These are phyloP conservation scores for Machaerirhynchus nigripectus DNA, from an alignment of 2,113 vertebrate genomes.

Conservation along the genomic window DNA sequence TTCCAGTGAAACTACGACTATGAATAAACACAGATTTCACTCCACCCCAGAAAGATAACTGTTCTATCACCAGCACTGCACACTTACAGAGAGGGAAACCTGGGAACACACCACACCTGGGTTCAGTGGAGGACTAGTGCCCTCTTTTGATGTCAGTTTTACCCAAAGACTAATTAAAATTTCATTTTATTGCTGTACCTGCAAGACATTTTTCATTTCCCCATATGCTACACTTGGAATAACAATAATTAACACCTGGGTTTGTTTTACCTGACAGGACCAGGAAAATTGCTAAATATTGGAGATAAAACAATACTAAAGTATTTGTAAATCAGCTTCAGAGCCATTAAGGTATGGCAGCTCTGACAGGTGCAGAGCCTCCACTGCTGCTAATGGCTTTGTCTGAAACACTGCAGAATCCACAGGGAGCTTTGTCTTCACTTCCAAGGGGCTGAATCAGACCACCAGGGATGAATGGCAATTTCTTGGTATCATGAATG, in stretches of 20 bases:
- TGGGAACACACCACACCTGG: neutral
- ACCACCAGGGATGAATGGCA: neutral
- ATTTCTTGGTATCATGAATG: fast-evolving
- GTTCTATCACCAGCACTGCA: neutral
- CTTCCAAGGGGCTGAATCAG: neutral
- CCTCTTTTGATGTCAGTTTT: slow-evolving; percentile 38
- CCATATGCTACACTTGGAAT: neutral
- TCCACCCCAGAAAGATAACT: neutral
- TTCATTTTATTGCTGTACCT: neutral
- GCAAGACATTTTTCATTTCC: neutral
- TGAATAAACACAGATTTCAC: slow-evolving; percentile 20
- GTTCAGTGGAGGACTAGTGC: slow-evolving; percentile 17
- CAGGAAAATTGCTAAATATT: neutral
- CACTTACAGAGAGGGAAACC: neutral
- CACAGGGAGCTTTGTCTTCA: neutral
- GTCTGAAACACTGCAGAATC: neutral
- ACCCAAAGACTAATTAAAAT: neutral
- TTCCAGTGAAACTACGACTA: slow-evolving; percentile 17
- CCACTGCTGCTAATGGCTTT: neutral
- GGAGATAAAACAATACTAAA: neutral
- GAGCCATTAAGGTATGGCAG: neutral
- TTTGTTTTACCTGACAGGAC: neutral
- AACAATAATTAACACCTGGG: neutral
- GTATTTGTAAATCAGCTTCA: neutral
- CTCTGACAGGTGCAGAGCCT: neutral